A percentile compares a stretch with the other conserved stretches of the same genome.
phyloP scores from a whole-genome alignment of 2,113 vertebrate species.

The Aix galericulata region DNA sequence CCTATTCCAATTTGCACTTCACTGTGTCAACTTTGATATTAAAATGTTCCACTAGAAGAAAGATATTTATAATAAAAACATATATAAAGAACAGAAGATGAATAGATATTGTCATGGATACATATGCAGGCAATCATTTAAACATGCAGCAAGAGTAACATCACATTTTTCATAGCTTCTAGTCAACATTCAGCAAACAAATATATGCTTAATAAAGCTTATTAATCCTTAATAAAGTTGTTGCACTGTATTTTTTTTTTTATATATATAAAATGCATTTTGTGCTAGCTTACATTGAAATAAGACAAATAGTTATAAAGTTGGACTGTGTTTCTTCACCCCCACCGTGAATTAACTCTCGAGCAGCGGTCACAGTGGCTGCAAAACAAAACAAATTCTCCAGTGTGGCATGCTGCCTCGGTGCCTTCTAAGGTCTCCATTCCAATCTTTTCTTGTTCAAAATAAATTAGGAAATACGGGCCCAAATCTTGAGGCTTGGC shows the following conservation, averaged over 20 bases:
- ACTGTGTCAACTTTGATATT: slow-evolving; percentile 60
- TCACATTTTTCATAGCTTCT: slow-evolving; percentile 68
- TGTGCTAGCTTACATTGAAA: slow-evolving; percentile 50
- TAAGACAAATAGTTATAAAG: slow-evolving; percentile 29
- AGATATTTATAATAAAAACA: slow-evolving; percentile 60
- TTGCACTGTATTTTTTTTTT: not conserved
- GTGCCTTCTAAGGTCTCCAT: slow-evolving; percentile 57
- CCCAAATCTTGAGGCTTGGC: slow-evolving; percentile 51
- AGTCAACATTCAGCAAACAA: slow-evolving; percentile 58
- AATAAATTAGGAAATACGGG: slow-evolving; percentile 48
- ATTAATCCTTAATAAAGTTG: slow-evolving; percentile 56
- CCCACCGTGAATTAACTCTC: slow-evolving; percentile 4
- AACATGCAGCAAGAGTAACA: slow-evolving; percentile 38
- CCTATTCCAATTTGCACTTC: slow-evolving; percentile 57
- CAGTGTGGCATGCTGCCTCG: not conserved
- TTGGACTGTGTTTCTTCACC: slow-evolving; percentile 47
- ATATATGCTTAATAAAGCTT: slow-evolving; percentile 56
- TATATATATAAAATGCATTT: slow-evolving; percentile 3
- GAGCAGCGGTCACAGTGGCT: slow-evolving; percentile 23
- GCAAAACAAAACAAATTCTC: slow-evolving; percentile 47
- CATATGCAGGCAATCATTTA: slow-evolving; percentile 56
- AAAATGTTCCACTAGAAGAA: slow-evolving; percentile 52
- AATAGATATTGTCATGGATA: slow-evolving; percentile 65
- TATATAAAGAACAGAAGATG: slow-evolving; percentile 60
- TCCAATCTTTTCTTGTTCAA: slow-evolving; percentile 64